Base-by-base conservation (phyloP, 2,113 vertebrate species). In the Tragelaphus strepsiceros region DNA sequence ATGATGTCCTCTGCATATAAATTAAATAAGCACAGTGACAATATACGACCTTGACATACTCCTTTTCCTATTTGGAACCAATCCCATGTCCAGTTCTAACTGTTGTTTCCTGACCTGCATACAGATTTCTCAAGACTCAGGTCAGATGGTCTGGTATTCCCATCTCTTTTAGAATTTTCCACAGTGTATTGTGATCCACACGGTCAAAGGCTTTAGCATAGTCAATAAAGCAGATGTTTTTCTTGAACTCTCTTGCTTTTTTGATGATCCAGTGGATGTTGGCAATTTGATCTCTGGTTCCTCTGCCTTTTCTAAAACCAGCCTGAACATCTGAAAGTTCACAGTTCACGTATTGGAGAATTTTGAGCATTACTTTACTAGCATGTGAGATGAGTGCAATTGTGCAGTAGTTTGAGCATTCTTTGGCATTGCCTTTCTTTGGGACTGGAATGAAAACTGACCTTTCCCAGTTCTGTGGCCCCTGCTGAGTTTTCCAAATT, bases 401-500 rank as follows among this genome's bases (percentile, higher is more conserved):
- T 67, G 64, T 67, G 64, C 1, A 0, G 8, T 21, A 67, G 64
- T 35, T 10, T 67, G 64, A 67, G 17, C 32, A 67, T 21, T 67
- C 64, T 67, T 67, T 67, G 32, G 64, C 32, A 67, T 67, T 67
- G 17, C 64, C 17, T 59, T 10, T 59, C 22, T 26, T 59, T 26
- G 58, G 58, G 4, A 21, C 35, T 67, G 32, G 4, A 67, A 67
- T 67, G 17, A 67, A 67, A 35, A 67, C 64, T 21, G 32, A 67
- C 4, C 32, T 67, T 67, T 67, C 35, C 32, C 0, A 0, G n/a
- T 35, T 32, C 64, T 0, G 17, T 21, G 64, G 9, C 17, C 9
- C 21, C n/a, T 67, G n/a, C n/a, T 67, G 64, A 35, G 17, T 67
- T 67, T 35, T 67, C 17, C n/a, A 21, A 21, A 71, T 71, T 21